Evolutionary conservation across 2,888 invertebrate species (phyloP).

Genomic region (Hirudinaria manillensis): DNA sequence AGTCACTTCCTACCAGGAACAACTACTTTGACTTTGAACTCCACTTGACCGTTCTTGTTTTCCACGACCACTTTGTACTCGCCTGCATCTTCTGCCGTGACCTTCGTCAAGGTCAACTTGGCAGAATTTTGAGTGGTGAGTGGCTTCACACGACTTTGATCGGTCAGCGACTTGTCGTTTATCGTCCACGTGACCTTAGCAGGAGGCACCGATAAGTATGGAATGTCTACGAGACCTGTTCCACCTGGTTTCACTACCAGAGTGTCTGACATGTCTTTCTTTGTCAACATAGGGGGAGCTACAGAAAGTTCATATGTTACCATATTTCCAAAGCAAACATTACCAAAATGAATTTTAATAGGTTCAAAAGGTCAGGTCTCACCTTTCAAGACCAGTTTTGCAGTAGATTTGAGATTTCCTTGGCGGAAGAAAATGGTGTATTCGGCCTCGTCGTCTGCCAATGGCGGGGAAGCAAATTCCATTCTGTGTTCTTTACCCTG

Average conservation of each 20-base stretch:
- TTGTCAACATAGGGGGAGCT: constrained; percentile 40
- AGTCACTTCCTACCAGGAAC: constrained; percentile 57
- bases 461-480: constrained; percentile 72
- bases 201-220: constrained; percentile 39
- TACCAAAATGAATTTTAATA: not conserved
- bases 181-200: constrained; percentile 42
- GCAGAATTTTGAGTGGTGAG: constrained; percentile 42
- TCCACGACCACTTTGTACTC: constrained; percentile 41
- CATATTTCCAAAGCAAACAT: not conserved
- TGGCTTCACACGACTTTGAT: constrained; percentile 33
- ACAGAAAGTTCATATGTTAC: constrained; percentile 12
- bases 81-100: constrained; percentile 39
- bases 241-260: constrained; percentile 40
- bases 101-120: constrained; percentile 40
- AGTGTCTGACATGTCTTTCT: constrained; percentile 37
- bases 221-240: constrained; percentile 40
- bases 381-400: constrained; percentile 48
- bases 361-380: not conserved
- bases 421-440: constrained; percentile 42
- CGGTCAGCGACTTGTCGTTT: constrained; percentile 36
- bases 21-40: constrained; percentile 39
- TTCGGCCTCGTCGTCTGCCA: constrained; percentile 57
- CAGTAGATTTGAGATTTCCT: constrained; percentile 46
- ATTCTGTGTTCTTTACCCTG: constrained; percentile 63
- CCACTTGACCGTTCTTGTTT: constrained; percentile 40